Conservation (phyloP, 92 coral and sea anemone species). For the Actinostola sp. region DNA sequence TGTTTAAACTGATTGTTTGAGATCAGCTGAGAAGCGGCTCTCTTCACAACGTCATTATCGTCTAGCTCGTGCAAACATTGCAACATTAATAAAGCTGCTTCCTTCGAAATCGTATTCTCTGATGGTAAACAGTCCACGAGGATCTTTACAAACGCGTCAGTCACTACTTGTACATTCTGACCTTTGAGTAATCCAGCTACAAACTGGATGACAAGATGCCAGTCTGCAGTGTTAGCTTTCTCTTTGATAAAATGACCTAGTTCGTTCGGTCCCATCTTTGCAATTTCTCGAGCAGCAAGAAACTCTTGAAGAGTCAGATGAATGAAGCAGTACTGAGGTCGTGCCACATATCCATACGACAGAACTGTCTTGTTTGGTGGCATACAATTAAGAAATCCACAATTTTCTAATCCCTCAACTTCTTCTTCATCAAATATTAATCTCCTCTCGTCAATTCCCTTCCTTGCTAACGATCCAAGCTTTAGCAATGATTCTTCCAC, state of each 20-base stretch:
- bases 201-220: slow-evolving; percentile 55
- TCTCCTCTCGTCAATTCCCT: slow-evolving; percentile 26
- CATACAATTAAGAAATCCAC: slow-evolving; percentile 29
- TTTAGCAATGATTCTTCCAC: slow-evolving; percentile 7
- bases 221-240: slow-evolving; percentile 34
- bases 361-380: slow-evolving; percentile 13
- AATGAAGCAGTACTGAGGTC: slow-evolving; percentile 35
- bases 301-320: slow-evolving; percentile 44
- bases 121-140: slow-evolving; percentile 20
- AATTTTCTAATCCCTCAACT: background rate
- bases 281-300: slow-evolving; percentile 43
- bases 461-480: slow-evolving; percentile 19
- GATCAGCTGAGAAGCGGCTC: slow-evolving; percentile 26
- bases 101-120: background rate
- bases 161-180: slow-evolving; percentile 6
- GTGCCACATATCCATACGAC: background rate
- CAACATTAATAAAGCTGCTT: slow-evolving; percentile 26
- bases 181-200: slow-evolving; percentile 41
- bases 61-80: slow-evolving; percentile 42
- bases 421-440: slow-evolving; percentile 26
- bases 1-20: slow-evolving; percentile 13
- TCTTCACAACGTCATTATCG: slow-evolving; percentile 21
- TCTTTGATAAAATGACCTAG: slow-evolving; percentile 21
- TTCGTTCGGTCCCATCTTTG: slow-evolving; percentile 28
- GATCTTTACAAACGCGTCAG: slow-evolving; percentile 2